Conservation (phyloP, 1,140 invertebrate genomes). For the Plectrocnemia conspersa region DNA sequence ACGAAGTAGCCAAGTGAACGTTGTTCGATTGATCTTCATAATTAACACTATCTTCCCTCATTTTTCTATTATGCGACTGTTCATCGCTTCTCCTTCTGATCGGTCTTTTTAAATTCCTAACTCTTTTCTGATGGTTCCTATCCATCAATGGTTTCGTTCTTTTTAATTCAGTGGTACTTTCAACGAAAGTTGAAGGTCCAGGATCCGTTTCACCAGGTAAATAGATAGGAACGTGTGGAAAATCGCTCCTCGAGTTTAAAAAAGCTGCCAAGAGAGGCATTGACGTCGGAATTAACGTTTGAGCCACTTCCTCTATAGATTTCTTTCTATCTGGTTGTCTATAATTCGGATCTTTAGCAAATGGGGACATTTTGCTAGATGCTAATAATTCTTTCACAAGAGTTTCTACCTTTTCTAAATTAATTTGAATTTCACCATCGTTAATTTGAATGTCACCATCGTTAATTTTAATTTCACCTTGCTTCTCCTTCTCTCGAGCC, state of each 20-base stretch:
- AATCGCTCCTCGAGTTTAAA: conserved; percentile 55
- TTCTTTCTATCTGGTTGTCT: conserved; percentile 47
- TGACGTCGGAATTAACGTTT: conserved; percentile 58
- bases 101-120: conserved; percentile 50
- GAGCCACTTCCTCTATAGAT: conserved; percentile 56
- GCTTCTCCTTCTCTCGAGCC: conserved; percentile 46
- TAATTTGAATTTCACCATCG: too few species aligned
- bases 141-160: conserved; percentile 48
- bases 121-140: conserved; percentile 48
- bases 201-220: conserved; percentile 38
- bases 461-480: too few species aligned
- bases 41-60: conserved; percentile 18
- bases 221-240: conserved; percentile 46
- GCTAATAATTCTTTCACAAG: too few species aligned
- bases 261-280: conserved; percentile 60
- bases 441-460: too few species aligned
- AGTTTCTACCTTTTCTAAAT: too few species aligned
- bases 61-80: conserved; percentile 12
- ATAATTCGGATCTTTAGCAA: too few species aligned
- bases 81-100: conserved; percentile 46
- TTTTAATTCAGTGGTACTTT: conserved; percentile 30
- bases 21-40: conserved; percentile 40
- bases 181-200: conserved; percentile 18
- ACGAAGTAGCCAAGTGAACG: conserved; percentile 72
- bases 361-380: too few species aligned